phyloP scores from a whole-genome alignment of 2,888 invertebrate genomes.

The Caprella mutica region DNA sequence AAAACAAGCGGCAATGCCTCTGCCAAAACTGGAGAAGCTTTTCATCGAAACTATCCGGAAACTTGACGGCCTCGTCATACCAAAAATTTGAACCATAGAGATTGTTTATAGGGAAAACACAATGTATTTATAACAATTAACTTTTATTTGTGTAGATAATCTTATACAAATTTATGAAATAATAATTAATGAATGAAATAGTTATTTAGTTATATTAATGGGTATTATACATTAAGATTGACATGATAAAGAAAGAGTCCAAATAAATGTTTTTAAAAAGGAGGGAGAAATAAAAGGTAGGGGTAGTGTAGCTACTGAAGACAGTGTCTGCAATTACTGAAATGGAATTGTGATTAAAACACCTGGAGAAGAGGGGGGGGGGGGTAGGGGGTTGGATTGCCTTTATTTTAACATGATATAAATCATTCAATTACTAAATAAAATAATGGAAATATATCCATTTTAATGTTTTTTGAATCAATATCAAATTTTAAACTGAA shows the following conservation, averaged over 20 bases:
- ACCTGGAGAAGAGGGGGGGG: neutral
- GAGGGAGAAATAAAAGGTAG: too few species aligned
- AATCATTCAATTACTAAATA: too few species aligned
- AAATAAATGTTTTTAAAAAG: too few species aligned
- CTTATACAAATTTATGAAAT: slow-evolving; percentile 11
- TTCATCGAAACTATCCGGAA: too few species aligned
- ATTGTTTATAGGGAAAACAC: neutral
- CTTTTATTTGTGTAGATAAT: slow-evolving; percentile 12
- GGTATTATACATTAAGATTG: slow-evolving; percentile 2
- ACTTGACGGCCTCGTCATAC: too few species aligned
- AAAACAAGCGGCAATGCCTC: neutral
- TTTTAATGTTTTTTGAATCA: too few species aligned
- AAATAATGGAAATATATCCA: too few species aligned
- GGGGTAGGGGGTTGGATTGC: neutral
- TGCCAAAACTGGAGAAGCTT: neutral
- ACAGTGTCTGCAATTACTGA: slow-evolving; percentile 4
- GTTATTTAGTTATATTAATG: slow-evolving; percentile 8
- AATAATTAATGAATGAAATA: slow-evolving; percentile 11
- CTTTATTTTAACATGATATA: too few species aligned
- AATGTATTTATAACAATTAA: neutral
- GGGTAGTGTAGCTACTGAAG: too few species aligned
- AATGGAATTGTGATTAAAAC: slow-evolving; percentile 9
- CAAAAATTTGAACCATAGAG: neutral
- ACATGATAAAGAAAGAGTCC: too few species aligned
- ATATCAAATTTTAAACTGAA: too few species aligned